Percentiles rank a stretch among this genome's conserved stretches.
Evolutionary conservation across 1,140 invertebrate genomes (phyloP).

Genomic region (Lordiphosa collinella): DNA sequence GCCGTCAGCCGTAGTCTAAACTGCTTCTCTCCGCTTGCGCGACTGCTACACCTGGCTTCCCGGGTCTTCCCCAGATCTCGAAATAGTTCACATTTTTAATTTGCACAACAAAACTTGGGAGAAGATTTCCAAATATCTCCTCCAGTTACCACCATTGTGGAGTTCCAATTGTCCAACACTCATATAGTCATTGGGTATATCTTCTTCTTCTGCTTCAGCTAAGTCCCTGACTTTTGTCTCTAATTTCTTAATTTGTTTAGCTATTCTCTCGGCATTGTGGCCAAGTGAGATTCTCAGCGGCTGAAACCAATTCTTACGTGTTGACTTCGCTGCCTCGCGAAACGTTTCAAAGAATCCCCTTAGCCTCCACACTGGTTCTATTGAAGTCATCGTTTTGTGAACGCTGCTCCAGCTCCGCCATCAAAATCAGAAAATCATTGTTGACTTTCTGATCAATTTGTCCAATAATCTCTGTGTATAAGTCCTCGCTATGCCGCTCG

Average conservation of each 20-base stretch:
- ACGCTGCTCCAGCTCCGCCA: slow-evolving; percentile 6
- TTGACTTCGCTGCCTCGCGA: neutral
- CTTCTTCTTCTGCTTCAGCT: slow-evolving; percentile 1
- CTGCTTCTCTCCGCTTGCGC: too few species aligned
- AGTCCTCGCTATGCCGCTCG: slow-evolving; percentile 9
- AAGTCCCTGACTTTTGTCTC: slow-evolving; percentile 6
- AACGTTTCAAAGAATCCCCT: slow-evolving; percentile 35
- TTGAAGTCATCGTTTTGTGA: neutral
- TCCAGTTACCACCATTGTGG: slow-evolving; percentile 22
- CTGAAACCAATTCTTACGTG: slow-evolving; percentile 16
- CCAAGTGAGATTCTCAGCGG: slow-evolving; percentile 32
- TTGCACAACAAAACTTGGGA: neutral
- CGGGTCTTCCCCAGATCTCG: too few species aligned
- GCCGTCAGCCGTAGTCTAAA: too few species aligned
- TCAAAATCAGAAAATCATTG: slow-evolving; percentile 24
- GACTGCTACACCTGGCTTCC: too few species aligned
- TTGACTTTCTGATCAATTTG: slow-evolving; percentile 54
- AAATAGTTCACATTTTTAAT: slow-evolving; percentile 25
- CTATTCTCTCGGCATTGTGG: neutral
- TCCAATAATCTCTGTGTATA: slow-evolving; percentile 45
- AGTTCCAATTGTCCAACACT: slow-evolving; percentile 18
- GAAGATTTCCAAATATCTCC: slow-evolving; percentile 16
- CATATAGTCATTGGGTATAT: slow-evolving; percentile 2
- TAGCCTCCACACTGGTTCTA: slow-evolving; percentile 23
- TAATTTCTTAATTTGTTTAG: slow-evolving; percentile 5